Evolutionary conservation across 1,140 invertebrate species (phyloP), one percentile per base, ranked within the genome.

Genomic region (Trialeurodes vaporariorum): DNA sequence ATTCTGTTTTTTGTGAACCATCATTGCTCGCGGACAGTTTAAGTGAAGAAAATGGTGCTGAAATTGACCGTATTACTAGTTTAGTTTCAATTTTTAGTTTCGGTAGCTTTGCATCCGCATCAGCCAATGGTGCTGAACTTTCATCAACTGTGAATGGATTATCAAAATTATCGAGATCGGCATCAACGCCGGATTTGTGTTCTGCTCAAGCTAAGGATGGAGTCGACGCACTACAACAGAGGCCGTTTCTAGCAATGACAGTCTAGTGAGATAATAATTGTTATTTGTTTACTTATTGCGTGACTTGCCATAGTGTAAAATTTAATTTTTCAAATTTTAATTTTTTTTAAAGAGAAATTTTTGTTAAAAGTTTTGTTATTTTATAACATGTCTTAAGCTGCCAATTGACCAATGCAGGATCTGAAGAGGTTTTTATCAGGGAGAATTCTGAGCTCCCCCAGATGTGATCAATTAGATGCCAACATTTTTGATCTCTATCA

Each of bases 41-140:
- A 74, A 59, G 74, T 71, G 75, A 76, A 34, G 73, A 77, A 2
- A 75, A 76, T 26, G 70, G 74, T 58, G 73, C 73, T 73, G 82
- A 83, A 71, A 81, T 83, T 68, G 82, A 83, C 71, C 75, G 81
- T 34, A 82, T 83, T 58, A 82, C 81, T 25, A 81, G 80, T 27
- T 73, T 83, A 58, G 81, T 83, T 25, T 82, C 81, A 34, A 82
- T 82, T 68, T 83, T 83, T 73, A 82, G 81, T 73, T 83, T 83
- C 70, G 81, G 81, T 25, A 78, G 80, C 66, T 71, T 76, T 17
- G 67, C 61, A 11, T 24, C 61, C 1, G 61, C 69, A 1, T 61
- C 61, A 0, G 59, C 65, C 1, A 68, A 70, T n/a, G 71, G 64
- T 25, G 68, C 64, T 40, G 34, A 49, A 17, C 34, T 49, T 49